Base-by-base conservation (phyloP, 2,113 vertebrate genomes). In the Desmodus rotundus region DNA sequence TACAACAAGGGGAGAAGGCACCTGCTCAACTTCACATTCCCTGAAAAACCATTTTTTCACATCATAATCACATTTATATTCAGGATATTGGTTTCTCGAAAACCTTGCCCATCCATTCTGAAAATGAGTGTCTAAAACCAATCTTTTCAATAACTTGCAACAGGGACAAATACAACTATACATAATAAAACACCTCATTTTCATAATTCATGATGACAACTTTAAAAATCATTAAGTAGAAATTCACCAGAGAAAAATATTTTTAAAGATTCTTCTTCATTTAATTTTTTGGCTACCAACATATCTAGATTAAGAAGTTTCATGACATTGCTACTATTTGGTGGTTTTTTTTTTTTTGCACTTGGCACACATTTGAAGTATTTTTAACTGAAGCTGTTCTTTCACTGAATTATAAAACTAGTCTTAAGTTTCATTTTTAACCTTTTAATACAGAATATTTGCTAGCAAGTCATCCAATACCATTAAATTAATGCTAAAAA, bases 401-500 rank as follows among this genome's bases (percentile, higher is more conserved):
- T 84, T 87, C 70, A 78, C 11, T 86, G 31, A 95, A 87, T 94
- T 92, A 94, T 63, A 56, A 96, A 94, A 95, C 47, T 91, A 76
- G 19, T 65, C 73, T 92, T 94, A 92, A 77, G 50, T 86, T 93
- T 97, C 54, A 94, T 58, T 91, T 95, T 93, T 78, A 95, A 86
- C 9, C 76, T 94, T 92, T 73, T 74, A 96, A 95, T 50, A 73
- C 16, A 95, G 54, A 96, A 86, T 96, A 90, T 54, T 80, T 95
- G 84, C 33, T 78, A 68, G 58, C 85, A 93, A 95, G 67, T 85
- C 87, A 92, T 89, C 91, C 50, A 94, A 70, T 92, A 89, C 22
- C 20, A 91, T 93, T 91, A 83, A 81, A 94, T 91, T 94, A 96
- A 91, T 91, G 72, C 20, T 84, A 81, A 96, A 95, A 96, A 86